These are phyloP conservation scores for Antennarius maculatus DNA, from an alignment of 2,797 vertebrate genomes.

Conservation along the genomic window DNA sequence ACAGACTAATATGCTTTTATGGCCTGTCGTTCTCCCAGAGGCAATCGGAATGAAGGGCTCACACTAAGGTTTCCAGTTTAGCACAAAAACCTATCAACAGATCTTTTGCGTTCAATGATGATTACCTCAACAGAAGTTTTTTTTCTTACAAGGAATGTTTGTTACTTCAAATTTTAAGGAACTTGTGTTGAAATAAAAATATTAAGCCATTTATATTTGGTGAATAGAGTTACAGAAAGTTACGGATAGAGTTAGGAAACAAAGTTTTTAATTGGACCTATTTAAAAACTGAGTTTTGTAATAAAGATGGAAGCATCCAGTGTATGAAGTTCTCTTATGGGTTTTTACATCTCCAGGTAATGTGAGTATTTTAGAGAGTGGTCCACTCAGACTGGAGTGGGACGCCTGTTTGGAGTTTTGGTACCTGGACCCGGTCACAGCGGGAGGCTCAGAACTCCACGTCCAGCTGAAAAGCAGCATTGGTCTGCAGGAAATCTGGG, in stretches of 20 bases:
- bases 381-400: conserved; percentile 59
- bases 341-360: conserved; percentile 60
- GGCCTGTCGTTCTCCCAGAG: conserved; percentile 35
- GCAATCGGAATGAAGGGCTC: conserved; percentile 29
- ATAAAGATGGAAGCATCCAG: neutral
- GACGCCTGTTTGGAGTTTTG: conserved; percentile 88
- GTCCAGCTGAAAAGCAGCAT: conserved; percentile 69
- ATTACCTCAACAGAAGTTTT: conserved; percentile 29
- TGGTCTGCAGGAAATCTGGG: conserved; percentile 75
- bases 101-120: conserved; percentile 43
- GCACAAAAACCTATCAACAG: conserved; percentile 27
- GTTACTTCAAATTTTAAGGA: conserved; percentile 15
- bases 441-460: conserved; percentile 73
- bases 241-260: neutral
- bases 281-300: conserved; percentile 5
- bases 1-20: conserved; percentile 63
- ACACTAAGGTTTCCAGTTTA: conserved; percentile 40
- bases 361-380: conserved; percentile 78
- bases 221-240: neutral
- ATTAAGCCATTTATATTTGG: conserved; percentile 5
- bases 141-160: conserved; percentile 27
- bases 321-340: neutral
- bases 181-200: conserved; percentile 12
- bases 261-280: neutral
- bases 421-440: conserved; percentile 79